Percentiles rank a stretch among this genome's conserved stretches.
These are phyloP conservation scores for Anolis apletophallus DNA, from an alignment of 2,797 vertebrate genomes.

Conservation along the genomic window DNA sequence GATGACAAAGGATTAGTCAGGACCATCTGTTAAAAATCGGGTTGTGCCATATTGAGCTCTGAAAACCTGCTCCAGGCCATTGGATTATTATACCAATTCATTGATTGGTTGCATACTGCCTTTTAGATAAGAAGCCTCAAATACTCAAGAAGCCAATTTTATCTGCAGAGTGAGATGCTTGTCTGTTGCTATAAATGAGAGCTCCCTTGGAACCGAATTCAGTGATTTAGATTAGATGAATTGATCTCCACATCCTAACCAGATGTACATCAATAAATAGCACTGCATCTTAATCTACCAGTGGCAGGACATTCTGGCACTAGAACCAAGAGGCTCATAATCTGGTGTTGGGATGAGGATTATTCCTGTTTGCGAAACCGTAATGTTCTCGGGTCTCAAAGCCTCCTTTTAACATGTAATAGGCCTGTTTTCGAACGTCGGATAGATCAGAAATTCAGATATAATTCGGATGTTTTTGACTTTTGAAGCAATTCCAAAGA, in stretches of 20 bases:
- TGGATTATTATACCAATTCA: background rate
- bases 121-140: background rate
- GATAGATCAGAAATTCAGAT: too few relatives aligned
- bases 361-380: background rate
- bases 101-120: background rate
- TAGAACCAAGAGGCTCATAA: background rate
- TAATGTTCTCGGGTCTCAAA: background rate
- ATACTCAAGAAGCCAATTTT: background rate
- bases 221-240: too few relatives aligned
- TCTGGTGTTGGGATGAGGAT: background rate
- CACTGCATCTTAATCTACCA: background rate
- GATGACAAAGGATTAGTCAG: too few relatives aligned
- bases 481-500: too few relatives aligned
- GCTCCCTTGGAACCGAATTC: too few relatives aligned
- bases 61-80: background rate
- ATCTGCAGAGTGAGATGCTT: background rate
- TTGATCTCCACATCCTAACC: too few relatives aligned
- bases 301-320: background rate
- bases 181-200: background rate
- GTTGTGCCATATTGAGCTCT: background rate
- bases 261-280: too few relatives aligned
- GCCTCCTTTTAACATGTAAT: background rate
- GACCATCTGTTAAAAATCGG: too few relatives aligned
- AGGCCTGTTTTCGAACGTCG: too few relatives aligned
- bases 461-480: too few relatives aligned